Evolutionary conservation across 2,113 vertebrate species (phyloP).

Genomic region (Cettia cetti): DNA sequence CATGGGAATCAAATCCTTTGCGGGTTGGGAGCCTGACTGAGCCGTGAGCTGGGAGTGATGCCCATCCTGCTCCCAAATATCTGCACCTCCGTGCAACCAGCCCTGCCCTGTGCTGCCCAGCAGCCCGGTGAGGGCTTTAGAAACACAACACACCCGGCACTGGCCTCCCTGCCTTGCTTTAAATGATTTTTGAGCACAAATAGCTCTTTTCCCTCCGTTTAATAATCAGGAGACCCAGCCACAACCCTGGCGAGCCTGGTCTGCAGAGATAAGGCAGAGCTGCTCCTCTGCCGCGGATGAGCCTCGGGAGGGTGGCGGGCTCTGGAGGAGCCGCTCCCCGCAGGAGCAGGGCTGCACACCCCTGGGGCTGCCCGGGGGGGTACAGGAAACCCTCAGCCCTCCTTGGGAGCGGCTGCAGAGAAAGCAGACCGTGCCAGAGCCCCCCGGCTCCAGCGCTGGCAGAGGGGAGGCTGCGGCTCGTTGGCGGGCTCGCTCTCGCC

Average conservation of each 20-base stretch:
- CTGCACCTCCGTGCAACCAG: fast-evolving
- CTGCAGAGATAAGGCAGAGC: slow-evolving; percentile 64
- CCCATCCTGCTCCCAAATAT: not conserved
- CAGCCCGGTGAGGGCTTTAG: not conserved
- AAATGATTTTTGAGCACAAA: not conserved
- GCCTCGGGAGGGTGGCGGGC: not conserved
- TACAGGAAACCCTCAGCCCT: not conserved
- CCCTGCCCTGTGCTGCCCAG: fast-evolving
- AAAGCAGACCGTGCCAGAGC: not conserved
- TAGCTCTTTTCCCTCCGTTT: not conserved
- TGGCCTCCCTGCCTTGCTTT: not conserved
- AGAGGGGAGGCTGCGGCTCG: too few species aligned
- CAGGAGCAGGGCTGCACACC: not conserved
- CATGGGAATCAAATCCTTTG: not conserved
- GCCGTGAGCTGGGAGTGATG: fast-evolving
- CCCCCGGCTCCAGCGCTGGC: too few species aligned
- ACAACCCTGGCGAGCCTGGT: not conserved
- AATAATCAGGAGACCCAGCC: slow-evolving; percentile 33
- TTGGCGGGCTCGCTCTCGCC: not conserved
- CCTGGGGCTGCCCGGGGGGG: not conserved
- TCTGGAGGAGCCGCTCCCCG: not conserved
- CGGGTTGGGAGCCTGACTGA: not conserved
- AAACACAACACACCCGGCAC: not conserved
- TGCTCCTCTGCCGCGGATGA: not conserved
- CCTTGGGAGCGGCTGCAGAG: not conserved